Percentiles rank a stretch among this genome's conserved stretches.
Evolutionary conservation across 2,888 invertebrate genomes (phyloP).

Genomic region (Heteropelma amictum): DNA sequence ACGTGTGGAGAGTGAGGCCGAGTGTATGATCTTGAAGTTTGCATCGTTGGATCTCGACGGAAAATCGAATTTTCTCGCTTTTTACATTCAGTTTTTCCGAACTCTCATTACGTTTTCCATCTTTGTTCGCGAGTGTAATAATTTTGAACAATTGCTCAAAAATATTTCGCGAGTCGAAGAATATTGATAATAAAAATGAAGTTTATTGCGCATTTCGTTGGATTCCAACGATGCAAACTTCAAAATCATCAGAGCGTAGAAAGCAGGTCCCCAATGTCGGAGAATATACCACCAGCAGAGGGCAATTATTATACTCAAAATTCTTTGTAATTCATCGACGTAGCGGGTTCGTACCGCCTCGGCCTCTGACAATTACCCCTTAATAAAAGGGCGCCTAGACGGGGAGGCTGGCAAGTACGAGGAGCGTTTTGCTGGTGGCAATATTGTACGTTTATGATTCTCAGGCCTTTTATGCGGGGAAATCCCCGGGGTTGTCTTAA

Average conservation of each 20-base stretch:
- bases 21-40: not conserved
- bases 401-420: conserved; percentile 5
- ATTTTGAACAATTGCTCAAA: no score
- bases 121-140: no score
- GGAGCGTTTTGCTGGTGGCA: conserved; percentile 41
- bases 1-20: not conserved
- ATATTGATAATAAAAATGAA: no score
- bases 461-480: conserved; percentile 43
- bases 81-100: no score
- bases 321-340: conserved; percentile 8
- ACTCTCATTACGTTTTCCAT: no score
- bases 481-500: conserved; percentile 31
- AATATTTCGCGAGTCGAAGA: no score
- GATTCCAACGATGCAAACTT: no score
- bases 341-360: not conserved
- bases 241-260: not conserved
- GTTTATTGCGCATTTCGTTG: no score
- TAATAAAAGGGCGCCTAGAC: conserved; percentile 50
- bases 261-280: not conserved
- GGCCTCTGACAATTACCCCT: conserved; percentile 9
- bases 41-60: no score
- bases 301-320: conserved; percentile 62
- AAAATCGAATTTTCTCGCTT: no score
- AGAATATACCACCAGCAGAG: conserved; percentile 67
- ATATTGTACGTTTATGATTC: conserved; percentile 18